Percentiles rank a stretch among this genome's conserved stretches.
These are phyloP conservation scores for Iguana delicatissima DNA, from an alignment of 2,797 vertebrate species.

Conservation along the genomic window DNA sequence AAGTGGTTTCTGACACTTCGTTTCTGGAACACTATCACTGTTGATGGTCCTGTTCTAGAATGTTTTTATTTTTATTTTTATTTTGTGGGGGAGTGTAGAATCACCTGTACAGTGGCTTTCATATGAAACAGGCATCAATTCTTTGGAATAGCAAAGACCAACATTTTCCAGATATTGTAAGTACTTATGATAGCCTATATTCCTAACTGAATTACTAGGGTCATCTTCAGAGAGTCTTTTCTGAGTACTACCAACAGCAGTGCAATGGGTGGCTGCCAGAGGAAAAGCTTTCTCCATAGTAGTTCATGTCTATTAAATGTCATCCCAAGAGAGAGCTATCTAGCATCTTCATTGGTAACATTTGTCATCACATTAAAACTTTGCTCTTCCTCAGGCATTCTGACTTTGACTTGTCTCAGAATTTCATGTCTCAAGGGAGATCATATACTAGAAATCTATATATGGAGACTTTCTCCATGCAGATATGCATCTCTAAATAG, in stretches of 20 bases:
- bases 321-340: not conserved
- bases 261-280: too few species aligned
- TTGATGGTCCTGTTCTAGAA: not conserved
- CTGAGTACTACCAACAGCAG: not conserved
- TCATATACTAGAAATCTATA: not conserved
- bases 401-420: too few species aligned
- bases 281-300: too few species aligned
- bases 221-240: not conserved
- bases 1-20: not conserved
- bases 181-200: too few species aligned
- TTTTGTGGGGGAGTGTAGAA: not conserved
- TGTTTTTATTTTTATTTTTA: too few species aligned
- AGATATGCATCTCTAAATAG: not conserved
- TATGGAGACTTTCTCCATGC: not conserved
- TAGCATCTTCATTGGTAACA: too few species aligned
- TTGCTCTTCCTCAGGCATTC: too few species aligned
- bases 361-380: too few species aligned
- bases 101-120: not conserved
- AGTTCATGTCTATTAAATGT: too few species aligned
- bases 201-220: too few species aligned
- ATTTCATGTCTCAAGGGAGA: too few species aligned
- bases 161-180: not conserved
- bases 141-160: not conserved
- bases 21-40: not conserved
- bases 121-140: not conserved